Evolutionary conservation across 2,113 vertebrate genomes (phyloP), one percentile per base, ranked within the genome.

Genomic region (Maccullochella peelii): DNA sequence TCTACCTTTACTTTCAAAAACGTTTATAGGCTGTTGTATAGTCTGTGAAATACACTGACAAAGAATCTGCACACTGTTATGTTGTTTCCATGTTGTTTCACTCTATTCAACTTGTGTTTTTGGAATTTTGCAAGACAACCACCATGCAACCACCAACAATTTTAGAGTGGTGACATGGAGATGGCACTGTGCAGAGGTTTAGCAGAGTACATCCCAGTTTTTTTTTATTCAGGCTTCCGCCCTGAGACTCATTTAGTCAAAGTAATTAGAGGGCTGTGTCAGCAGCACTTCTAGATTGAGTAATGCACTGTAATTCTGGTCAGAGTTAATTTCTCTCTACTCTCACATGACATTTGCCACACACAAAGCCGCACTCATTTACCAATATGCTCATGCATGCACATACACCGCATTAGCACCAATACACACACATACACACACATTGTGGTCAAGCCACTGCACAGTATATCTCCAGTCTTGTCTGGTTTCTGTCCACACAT

Each of bases 231-330:
- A 70, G 66, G 14, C 67, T 75, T 76, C 65, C 14, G 49, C 68
- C 47, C 74, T 66, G 63, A 82, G 74, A 71, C 82, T 89, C 72
- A 85, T 86, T 87, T 76, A 86, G 63, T 81, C 38, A 14, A 27
- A 55, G 59, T 88, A 91, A 92, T 92, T 76, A 88, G 67, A 87
- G 82, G 85, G 73, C 82, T 84, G 72, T 73, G 80, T 88, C 77
- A 63, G 62, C 61, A 79, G 82, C 77, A 76, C 74, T 27, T 77
- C 67, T 54, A 72, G 20, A 74, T 65, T 54, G 23, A 78, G 72
- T 66, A 75, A 87, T 84, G 74, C 16, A 66, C 88, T 87, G 14
- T 88, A 88, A 85, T 90, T 79, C 68, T 87, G 81, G 86, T 77
- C 14, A 47, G 69, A 86, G 65, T 80, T 79, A 23, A 90, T 81